Percentiles rank a stretch among this genome's conserved stretches.
Conservation (phyloP, 23 tunicate species). For the Ascidia mentula region DNA sequence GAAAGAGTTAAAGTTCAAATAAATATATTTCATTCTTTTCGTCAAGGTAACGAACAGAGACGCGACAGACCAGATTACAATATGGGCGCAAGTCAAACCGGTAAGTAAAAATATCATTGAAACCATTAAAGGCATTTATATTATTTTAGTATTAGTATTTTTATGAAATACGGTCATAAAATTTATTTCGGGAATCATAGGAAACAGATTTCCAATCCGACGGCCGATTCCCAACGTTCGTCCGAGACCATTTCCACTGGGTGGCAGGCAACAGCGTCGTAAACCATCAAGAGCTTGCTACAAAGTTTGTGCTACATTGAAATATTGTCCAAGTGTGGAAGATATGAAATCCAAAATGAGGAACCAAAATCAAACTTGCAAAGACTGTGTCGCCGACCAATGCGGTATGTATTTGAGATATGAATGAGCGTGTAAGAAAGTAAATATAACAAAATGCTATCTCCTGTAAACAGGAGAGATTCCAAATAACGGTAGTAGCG, state of each 20-base stretch:
- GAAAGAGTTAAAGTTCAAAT: neutral
- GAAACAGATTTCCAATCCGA: neutral
- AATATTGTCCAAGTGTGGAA: constrained; percentile 26
- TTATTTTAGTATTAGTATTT: too few relatives aligned
- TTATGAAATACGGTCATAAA: neutral
- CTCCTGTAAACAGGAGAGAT: neutral
- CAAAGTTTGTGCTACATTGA: neutral
- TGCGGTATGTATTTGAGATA: constrained; percentile 27
- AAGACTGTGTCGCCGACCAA: constrained; percentile 24
- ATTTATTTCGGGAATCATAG: neutral
- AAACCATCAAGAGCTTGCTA: neutral
- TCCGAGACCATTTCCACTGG: too few relatives aligned
- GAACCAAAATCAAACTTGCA: constrained; percentile 16
- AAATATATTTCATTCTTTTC: neutral
- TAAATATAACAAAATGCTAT: neutral
- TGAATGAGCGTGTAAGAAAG: neutral
- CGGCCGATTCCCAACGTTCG: too few relatives aligned
- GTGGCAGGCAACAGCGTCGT: too few relatives aligned
- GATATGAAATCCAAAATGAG: constrained; percentile 1
- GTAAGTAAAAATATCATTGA: neutral
- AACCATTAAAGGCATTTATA: too few relatives aligned
- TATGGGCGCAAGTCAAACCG: neutral
- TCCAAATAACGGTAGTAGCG: neutral
- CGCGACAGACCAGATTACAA: constrained; percentile 2
- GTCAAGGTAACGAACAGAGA: neutral